Conservation (phyloP, 1,140 invertebrate genomes). For the Helicoverpa zea region DNA sequence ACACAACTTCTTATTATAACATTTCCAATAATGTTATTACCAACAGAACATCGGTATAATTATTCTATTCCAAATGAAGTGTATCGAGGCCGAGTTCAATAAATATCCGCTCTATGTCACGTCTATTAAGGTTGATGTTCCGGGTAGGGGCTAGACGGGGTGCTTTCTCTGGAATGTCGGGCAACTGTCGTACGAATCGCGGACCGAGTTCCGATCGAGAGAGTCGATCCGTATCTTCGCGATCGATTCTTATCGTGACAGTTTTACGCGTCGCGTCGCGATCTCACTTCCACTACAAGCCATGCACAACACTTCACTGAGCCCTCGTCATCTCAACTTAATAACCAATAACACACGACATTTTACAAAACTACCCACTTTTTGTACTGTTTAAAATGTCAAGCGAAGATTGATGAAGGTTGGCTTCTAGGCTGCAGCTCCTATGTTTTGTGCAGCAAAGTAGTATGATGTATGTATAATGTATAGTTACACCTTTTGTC, state of each 20-base stretch:
- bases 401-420: constrained; percentile 30
- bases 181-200: constrained; percentile 68
- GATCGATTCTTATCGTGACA: constrained; percentile 82
- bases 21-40: constrained; percentile 50
- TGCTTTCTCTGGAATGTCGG: constrained; percentile 70
- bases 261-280: constrained; percentile 80
- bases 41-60: constrained; percentile 56
- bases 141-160: constrained; percentile 27
- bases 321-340: constrained; percentile 36
- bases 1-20: constrained; percentile 11
- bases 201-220: constrained; percentile 62
- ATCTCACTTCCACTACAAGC: constrained; percentile 72
- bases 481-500: constrained; percentile 54
- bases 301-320: constrained; percentile 53
- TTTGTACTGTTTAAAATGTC: constrained; percentile 25
- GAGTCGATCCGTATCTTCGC: constrained; percentile 73
- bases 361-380: constrained; percentile 14
- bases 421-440: constrained; percentile 10
- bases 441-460: constrained; percentile 24
- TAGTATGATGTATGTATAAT: constrained; percentile 44
- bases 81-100: constrained; percentile 35
- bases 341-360: constrained; percentile 45
- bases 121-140: constrained; percentile 51
- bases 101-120: constrained; percentile 50
- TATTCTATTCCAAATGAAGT: constrained; percentile 50